A percentile compares a stretch with the other conserved stretches of the same genome.
Conservation (phyloP, 2,888 invertebrate species). For the Tetranychus piercei region DNA sequence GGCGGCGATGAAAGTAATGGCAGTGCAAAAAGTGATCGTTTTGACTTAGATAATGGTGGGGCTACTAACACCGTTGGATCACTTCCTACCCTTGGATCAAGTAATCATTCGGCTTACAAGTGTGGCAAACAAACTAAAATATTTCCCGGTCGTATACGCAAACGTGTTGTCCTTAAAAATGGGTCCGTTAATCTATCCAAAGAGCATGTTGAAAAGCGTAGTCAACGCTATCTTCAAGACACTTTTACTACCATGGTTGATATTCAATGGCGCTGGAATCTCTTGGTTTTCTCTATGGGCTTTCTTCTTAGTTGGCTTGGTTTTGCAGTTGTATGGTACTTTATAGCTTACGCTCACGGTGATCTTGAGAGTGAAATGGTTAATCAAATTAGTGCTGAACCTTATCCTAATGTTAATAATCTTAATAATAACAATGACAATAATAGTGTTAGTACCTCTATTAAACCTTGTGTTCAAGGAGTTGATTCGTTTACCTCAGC, state of each 20-base stretch:
- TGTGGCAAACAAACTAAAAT: slow-evolving; percentile 10
- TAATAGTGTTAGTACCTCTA: background rate
- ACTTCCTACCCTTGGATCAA: no score
- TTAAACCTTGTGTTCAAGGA: background rate
- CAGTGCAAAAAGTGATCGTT: no score
- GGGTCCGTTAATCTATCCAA: slow-evolving; percentile 94
- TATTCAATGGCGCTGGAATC: slow-evolving; percentile 30
- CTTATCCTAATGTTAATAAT: background rate
- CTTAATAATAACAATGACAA: background rate
- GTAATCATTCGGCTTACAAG: background rate
- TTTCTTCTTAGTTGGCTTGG: slow-evolving; percentile 13
- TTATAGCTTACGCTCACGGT: slow-evolving; percentile 77
- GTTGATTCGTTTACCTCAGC: slow-evolving; percentile 76
- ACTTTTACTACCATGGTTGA: slow-evolving; percentile 74
- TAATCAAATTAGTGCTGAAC: slow-evolving; percentile 30
- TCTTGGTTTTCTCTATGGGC: slow-evolving; percentile 7
- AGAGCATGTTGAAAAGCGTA: slow-evolving; percentile 78
- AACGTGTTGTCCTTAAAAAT: slow-evolving; percentile 88
- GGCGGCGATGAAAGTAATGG: no score
- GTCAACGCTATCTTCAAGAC: slow-evolving; percentile 68
- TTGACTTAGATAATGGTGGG: no score
- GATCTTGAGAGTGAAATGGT: slow-evolving; percentile 45
- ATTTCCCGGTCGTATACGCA: slow-evolving; percentile 51
- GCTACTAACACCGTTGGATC: no score
- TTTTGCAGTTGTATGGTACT: slow-evolving; percentile 55